phyloP scores from a whole-genome alignment of 2,113 vertebrate genomes.

The Chlorodrepanis virens region DNA sequence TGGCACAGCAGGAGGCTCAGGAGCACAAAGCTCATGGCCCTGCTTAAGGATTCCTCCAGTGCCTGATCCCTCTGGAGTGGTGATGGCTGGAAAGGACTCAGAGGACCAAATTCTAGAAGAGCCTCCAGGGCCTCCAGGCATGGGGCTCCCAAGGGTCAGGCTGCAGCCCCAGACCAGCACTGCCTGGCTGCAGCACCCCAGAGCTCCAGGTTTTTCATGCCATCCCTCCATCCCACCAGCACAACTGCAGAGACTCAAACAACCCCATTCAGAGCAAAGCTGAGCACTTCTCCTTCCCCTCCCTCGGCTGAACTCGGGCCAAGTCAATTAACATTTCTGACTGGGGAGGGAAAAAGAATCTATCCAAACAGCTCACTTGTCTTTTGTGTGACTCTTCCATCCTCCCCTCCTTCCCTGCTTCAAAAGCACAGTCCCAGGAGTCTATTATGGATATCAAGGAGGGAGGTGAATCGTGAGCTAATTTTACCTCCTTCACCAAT shows the following conservation, averaged over 20 bases:
- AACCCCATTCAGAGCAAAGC: not conserved
- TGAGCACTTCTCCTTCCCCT: not conserved
- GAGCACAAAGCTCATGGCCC: not conserved
- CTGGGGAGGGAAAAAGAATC: not conserved
- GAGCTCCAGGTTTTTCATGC: not conserved
- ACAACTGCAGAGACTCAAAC: not conserved
- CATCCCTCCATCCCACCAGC: not conserved
- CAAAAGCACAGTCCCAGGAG: constrained; percentile 11
- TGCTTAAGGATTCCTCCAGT: not conserved
- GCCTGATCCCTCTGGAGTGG: not conserved
- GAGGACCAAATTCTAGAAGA: not conserved
- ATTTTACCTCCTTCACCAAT: constrained; percentile 55
- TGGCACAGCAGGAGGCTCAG: fast-evolving
- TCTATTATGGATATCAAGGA: not conserved
- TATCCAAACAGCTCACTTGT: constrained; percentile 15
- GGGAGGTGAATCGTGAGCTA: constrained; percentile 20
- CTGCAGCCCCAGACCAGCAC: not conserved
- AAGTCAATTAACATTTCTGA: constrained; percentile 38
- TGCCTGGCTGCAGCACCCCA: not conserved
- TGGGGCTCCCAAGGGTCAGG: not conserved
- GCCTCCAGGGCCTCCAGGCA: not conserved
- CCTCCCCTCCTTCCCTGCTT: not conserved
- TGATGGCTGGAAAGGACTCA: not conserved
- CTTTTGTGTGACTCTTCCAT: constrained; percentile 12
- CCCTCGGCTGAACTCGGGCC: not conserved